Evolutionary conservation across 2,113 vertebrate genomes (phyloP).

Genomic region (Ramphastos sulfuratus): DNA sequence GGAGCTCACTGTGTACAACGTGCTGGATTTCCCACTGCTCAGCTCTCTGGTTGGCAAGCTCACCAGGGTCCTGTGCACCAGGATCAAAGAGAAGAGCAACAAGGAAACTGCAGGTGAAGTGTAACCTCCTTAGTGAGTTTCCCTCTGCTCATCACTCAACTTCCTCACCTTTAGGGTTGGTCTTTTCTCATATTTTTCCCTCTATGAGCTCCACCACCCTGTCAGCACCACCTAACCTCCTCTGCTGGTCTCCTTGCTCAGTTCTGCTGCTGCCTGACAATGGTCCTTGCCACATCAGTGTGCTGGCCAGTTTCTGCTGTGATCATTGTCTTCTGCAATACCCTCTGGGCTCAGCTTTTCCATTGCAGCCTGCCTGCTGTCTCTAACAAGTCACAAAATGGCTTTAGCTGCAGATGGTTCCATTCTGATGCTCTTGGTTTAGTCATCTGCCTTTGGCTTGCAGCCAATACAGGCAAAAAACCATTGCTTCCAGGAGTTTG

Average conservation of each 20-base stretch:
- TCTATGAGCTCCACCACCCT: background rate
- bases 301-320: background rate
- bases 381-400: background rate
- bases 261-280: background rate
- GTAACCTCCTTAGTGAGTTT: background rate
- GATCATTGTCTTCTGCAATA: background rate
- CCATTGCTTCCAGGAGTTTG: background rate
- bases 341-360: background rate
- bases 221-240: background rate
- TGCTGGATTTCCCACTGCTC: conserved; percentile 91
- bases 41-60: conserved; percentile 82
- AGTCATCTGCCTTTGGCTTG: background rate
- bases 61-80: conserved; percentile 85
- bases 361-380: background rate
- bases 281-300: background rate
- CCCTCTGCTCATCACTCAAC: background rate
- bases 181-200: background rate
- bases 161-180: background rate
- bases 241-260: background rate
- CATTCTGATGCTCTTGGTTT: background rate
- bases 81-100: conserved; percentile 81
- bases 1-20: conserved; percentile 88
- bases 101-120: conserved; percentile 52
- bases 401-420: background rate
- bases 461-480: background rate